A percentile compares a stretch with the other conserved stretches of the same genome.
These are phyloP conservation scores for Austrolebias charrua DNA, from an alignment of 2,797 vertebrate species.

Conservation along the genomic window DNA sequence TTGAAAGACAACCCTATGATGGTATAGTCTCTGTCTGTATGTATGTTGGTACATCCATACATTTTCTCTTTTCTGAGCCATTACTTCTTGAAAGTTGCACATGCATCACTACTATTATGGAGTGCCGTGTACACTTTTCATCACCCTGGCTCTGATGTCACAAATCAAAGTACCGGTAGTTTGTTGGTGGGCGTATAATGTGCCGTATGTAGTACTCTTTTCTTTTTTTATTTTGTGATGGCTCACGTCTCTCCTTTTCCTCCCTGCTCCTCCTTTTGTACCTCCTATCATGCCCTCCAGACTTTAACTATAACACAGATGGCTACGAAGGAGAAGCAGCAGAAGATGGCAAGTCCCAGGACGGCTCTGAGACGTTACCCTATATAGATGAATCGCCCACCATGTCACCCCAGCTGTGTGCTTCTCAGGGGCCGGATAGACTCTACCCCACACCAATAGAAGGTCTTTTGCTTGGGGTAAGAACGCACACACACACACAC, in stretches of 20 bases:
- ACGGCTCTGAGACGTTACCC: slow-evolving; percentile 95
- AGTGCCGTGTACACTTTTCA: too few species aligned
- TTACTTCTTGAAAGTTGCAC: too few species aligned
- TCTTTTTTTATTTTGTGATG: too few species aligned
- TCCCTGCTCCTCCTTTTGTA: slow-evolving; percentile 46
- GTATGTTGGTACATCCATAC: too few species aligned
- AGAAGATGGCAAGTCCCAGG: slow-evolving; percentile 92
- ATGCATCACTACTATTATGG: too few species aligned
- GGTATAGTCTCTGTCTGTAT: too few species aligned
- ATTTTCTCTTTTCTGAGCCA: too few species aligned
- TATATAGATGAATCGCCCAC: slow-evolving; percentile 98
- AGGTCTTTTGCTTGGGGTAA: slow-evolving; percentile 85
- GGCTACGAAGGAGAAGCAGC: slow-evolving; percentile 92
- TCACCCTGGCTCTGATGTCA: too few species aligned
- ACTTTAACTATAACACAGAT: slow-evolving; percentile 96
- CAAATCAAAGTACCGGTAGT: too few species aligned
- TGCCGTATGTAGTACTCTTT: too few species aligned
- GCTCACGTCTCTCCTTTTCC: slow-evolving; percentile 4
- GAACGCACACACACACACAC: slow-evolving; percentile 44
- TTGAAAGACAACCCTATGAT: too few species aligned
- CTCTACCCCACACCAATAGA: slow-evolving; percentile 87
- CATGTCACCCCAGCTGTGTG: slow-evolving; percentile 95
- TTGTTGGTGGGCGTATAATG: too few species aligned
- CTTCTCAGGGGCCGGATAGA: slow-evolving; percentile 82
- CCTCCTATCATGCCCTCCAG: slow-evolving; percentile 72